phyloP scores from a whole-genome alignment of 2,113 vertebrate genomes.

The Melospiza melodia region DNA sequence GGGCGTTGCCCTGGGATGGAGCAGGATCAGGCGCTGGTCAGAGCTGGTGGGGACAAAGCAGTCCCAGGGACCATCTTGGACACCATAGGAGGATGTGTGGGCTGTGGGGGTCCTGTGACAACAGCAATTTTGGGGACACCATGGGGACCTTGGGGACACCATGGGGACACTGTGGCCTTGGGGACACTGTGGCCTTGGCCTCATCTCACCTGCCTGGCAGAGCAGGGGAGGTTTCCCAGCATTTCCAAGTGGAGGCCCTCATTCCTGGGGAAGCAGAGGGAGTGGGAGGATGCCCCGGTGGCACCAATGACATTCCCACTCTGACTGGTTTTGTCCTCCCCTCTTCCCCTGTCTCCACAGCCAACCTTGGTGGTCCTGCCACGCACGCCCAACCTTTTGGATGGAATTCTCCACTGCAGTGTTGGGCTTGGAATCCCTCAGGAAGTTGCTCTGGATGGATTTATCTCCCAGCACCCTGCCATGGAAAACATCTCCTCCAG shows the following conservation, averaged over 20 bases:
- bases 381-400: accelerated
- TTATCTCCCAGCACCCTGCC: not conserved
- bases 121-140: not conserved
- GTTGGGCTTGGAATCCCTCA: not conserved
- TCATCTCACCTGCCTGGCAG: not conserved
- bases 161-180: not conserved
- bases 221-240: not conserved
- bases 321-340: not conserved
- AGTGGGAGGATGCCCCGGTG: accelerated
- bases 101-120: accelerated
- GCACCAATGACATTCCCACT: not conserved
- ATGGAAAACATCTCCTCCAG: not conserved
- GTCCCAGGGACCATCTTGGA: not conserved
- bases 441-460: not conserved
- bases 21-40: not conserved
- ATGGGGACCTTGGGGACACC: not conserved
- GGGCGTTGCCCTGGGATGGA: accelerated
- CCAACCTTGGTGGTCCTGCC: not conserved
- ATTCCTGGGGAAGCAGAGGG: not conserved
- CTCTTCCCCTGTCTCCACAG: not conserved
- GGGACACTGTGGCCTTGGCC: not conserved
- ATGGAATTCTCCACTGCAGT: accelerated
- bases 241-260: not conserved
- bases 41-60: not conserved
- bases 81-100: not conserved